A percentile compares a stretch with the other conserved stretches of the same genome.
These are phyloP conservation scores for Xestia c-nigrum DNA, from an alignment of 2,888 invertebrate species.

Conservation along the genomic window DNA sequence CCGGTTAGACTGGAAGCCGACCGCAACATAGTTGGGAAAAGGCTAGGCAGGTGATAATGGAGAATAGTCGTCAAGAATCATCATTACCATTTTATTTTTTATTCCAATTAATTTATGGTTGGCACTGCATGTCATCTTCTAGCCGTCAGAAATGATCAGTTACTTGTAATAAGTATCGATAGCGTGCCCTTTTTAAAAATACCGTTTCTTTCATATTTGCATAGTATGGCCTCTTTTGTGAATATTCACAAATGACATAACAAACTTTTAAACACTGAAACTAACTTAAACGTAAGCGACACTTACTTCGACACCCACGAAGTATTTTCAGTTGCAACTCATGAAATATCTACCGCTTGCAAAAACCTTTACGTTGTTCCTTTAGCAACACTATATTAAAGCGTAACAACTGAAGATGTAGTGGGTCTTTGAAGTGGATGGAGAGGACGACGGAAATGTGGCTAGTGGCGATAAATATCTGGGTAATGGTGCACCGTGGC, in stretches of 20 bases:
- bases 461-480: constrained; percentile 66
- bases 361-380: constrained; percentile 46
- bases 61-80: too few relatives aligned
- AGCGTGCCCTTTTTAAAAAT: not conserved
- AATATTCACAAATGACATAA: not conserved
- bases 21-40: too few relatives aligned
- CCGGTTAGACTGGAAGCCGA: too few relatives aligned
- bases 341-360: constrained; percentile 50
- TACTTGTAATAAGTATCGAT: not conserved
- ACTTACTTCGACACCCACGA: not conserved
- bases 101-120: not conserved
- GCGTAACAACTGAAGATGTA: constrained; percentile 66
- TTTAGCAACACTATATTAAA: constrained; percentile 64
- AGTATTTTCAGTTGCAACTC: constrained; percentile 36
- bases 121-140: not conserved
- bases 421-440: constrained; percentile 72
- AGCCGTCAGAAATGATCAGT: not conserved
- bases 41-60: too few relatives aligned
- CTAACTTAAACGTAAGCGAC: not conserved
- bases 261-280: not conserved
- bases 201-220: rapidly evolving
- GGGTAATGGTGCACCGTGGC: constrained; percentile 69
- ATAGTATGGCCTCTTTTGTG: not conserved
- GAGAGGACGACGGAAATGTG: constrained; percentile 66
- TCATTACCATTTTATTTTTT: not conserved